Conservation (phyloP, 1,140 invertebrate genomes). For the Bombus haemorrhoidalis region DNA sequence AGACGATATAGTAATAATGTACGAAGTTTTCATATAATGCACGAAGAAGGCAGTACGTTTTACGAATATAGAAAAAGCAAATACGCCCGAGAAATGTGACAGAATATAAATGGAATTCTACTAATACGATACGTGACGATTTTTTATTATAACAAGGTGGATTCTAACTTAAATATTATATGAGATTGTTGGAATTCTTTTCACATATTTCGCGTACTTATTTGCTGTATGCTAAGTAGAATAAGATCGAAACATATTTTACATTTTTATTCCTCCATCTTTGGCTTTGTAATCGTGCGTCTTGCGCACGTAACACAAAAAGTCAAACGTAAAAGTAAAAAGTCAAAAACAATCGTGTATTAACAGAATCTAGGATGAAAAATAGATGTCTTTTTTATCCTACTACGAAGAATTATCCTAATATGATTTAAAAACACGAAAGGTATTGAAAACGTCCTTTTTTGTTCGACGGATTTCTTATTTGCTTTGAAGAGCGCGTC, state of each 20-base stretch:
- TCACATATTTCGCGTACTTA: not conserved
- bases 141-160: not conserved
- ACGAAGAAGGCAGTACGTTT: not conserved
- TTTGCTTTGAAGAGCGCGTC: not conserved
- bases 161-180: not conserved
- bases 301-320: not conserved
- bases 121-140: slow-evolving; percentile 12
- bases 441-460: not conserved
- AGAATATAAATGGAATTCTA: slow-evolving; percentile 12
- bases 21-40: not conserved
- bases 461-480: not conserved
- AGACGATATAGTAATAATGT: not conserved
- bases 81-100: not conserved
- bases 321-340: not conserved
- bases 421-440: not conserved
- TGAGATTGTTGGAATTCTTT: not conserved
- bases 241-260: not conserved
- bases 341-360: not conserved
- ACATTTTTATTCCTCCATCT: not conserved
- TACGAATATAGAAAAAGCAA: not conserved
- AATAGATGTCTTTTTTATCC: not conserved
- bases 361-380: not conserved
- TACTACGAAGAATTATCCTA: not conserved
- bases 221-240: not conserved
- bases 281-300: not conserved